Evolutionary conservation across 1,140 invertebrate species (phyloP), one percentile per base, ranked within the genome.

Genomic region (Apis cerana): DNA sequence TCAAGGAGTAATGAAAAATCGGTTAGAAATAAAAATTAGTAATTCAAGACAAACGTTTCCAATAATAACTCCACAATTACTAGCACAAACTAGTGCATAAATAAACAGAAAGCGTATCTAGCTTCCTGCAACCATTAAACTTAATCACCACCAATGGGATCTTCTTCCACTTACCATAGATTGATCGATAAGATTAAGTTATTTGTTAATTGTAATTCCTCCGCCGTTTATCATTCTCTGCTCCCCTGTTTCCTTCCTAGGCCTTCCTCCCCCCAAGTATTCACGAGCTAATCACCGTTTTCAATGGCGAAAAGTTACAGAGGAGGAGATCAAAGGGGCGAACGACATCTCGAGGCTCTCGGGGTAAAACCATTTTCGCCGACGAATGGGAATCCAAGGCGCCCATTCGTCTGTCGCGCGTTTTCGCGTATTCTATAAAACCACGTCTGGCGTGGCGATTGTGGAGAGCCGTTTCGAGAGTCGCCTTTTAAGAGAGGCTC

Each of bases 401-500:
- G 50, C 27, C 58, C 23, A 52, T 7, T 10, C 23, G n/a, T 75
- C n/a, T 52, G 61, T 80, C 50, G 59, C 52, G 27, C 33, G 54
- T 58, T 17, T 33, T 12, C 62, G 27, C 52, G 50, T 48, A 58
- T 27, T 48, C 54, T 58, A 43, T 43, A 15, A 27, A 80, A 52
- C 61, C 23, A 4, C 77, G 33, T 43, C n/a, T 43, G 27, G 13
- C 10, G 10, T 10, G 23, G 13, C 69, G 69, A 80, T 64, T 80
- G 33, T 64, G 27, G 19, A 56, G 33, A 27, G 54, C 11, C 50
- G 68, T 65, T 65, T 75, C 50, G 52, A 27, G 27, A 50, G 64
- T 12, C 15, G 17, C 27, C 69, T 65, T 85, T 85, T 76, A 72
- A 85, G 33, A 59, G 56, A 52, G 54, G 2, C 58, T 52, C n/a